A percentile compares a stretch with the other conserved stretches of the same genome.
phyloP scores from a whole-genome alignment of 2,113 vertebrate species.

The Holacanthus passer region DNA sequence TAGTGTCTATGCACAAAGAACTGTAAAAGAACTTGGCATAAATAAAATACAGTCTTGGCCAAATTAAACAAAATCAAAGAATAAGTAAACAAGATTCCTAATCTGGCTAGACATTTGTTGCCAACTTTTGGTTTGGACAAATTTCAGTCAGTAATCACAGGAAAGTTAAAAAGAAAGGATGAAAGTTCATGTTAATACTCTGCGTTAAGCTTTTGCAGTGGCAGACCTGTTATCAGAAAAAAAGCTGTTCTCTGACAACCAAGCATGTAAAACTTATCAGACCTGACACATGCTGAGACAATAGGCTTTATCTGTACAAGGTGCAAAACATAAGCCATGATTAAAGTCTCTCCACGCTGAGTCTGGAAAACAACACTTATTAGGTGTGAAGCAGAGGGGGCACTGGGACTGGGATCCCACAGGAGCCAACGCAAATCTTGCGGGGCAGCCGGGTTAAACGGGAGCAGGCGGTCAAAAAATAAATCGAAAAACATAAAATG shows the following conservation, averaged over 20 bases:
- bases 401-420: too few species aligned
- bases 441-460: too few species aligned
- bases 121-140: neutral
- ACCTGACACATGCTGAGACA: slow-evolving; percentile 34
- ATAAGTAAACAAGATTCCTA: neutral
- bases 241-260: slow-evolving; percentile 26
- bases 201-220: slow-evolving; percentile 11
- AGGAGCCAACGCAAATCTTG: too few species aligned
- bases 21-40: neutral
- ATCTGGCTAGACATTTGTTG: neutral
- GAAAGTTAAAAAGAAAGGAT: neutral
- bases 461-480: too few species aligned
- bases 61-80: slow-evolving; percentile 24
- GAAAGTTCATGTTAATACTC: neutral
- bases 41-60: neutral
- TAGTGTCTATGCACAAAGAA: neutral
- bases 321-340: slow-evolving; percentile 40
- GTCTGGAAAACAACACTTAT: slow-evolving; percentile 46
- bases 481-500: too few species aligned
- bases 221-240: slow-evolving; percentile 47
- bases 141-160: slow-evolving; percentile 1
- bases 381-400: neutral
- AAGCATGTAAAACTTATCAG: slow-evolving; percentile 48
- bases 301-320: slow-evolving; percentile 34
- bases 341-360: slow-evolving; percentile 37